Conservation (phyloP, 2,888 invertebrate genomes). For the Notodonta ziczac region DNA sequence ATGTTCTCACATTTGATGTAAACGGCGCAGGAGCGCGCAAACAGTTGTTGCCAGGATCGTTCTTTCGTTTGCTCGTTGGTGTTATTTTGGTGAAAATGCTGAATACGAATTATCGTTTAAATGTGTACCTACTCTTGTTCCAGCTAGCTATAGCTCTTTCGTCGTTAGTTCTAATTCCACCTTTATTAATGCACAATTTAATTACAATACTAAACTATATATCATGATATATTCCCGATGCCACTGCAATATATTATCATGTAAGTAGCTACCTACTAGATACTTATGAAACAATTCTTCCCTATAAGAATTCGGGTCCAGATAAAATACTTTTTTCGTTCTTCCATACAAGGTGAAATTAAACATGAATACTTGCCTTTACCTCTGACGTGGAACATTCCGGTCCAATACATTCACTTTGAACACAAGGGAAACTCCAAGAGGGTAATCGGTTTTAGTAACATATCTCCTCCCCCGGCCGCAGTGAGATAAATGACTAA, state of each 20-base stretch:
- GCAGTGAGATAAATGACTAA: conserved; percentile 62
- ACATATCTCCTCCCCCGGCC: conserved; percentile 55
- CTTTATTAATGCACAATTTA: too few relatives aligned
- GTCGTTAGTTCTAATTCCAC: too few relatives aligned
- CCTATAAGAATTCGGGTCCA: conserved; percentile 66
- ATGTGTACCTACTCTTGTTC: too few relatives aligned
- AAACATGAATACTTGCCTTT: conserved; percentile 82
- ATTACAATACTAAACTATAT: too few relatives aligned
- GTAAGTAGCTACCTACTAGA: conserved; percentile 18
- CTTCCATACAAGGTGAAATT: conserved; percentile 73
- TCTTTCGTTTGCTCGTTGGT: too few relatives aligned
- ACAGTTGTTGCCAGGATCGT: too few relatives aligned
- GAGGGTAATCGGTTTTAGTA: conserved; percentile 70
- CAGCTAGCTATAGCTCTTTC: too few relatives aligned
- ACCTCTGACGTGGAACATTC: conserved; percentile 81
- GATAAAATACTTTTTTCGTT: conserved; percentile 70
- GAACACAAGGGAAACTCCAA: conserved; percentile 73
- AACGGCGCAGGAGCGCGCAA: too few relatives aligned
- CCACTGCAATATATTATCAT: conserved; percentile 7
- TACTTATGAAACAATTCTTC: conserved; percentile 43
- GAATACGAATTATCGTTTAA: too few relatives aligned
- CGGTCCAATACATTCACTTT: conserved; percentile 78
- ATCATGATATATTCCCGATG: background rate
- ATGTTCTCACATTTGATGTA: too few relatives aligned
- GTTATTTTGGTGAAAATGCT: too few relatives aligned